A percentile compares a stretch with the other conserved stretches of the same genome.
Evolutionary conservation across 2,797 vertebrate species (phyloP).

Genomic region (Pterois miles): DNA sequence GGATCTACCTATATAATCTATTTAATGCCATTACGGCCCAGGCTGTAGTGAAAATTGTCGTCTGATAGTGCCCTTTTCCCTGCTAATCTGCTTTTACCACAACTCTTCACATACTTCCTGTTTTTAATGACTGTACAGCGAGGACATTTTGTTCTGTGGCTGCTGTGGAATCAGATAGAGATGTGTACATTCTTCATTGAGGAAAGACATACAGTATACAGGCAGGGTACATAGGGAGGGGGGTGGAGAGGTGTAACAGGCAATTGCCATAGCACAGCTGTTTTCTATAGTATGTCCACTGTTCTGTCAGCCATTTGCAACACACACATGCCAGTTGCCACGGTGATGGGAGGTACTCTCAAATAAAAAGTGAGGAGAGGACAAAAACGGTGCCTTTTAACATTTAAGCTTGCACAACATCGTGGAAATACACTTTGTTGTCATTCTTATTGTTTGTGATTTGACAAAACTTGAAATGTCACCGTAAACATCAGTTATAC

Average conservation of each 20-base stretch:
- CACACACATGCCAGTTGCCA: constrained; percentile 56
- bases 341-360: constrained; percentile 47
- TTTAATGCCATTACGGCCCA: background rate
- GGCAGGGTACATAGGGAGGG: background rate
- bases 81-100: background rate
- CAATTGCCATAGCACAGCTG: constrained; percentile 60
- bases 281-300: constrained; percentile 52
- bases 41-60: background rate
- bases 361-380: constrained; percentile 16
- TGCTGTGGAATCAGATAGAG: constrained; percentile 57
- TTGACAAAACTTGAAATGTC: background rate
- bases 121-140: background rate
- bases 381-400: constrained; percentile 35
- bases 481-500: background rate
- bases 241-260: background rate
- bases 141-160: constrained; percentile 53
- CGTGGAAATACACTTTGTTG: background rate
- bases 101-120: background rate
- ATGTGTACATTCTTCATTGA: constrained; percentile 33
- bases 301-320: constrained; percentile 47
- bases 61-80: background rate
- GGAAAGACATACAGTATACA: background rate
- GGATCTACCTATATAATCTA: constrained; percentile 12
- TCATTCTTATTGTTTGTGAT: background rate
- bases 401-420: constrained; percentile 1